Percentiles rank a stretch among this genome's conserved stretches.
phyloP scores from a whole-genome alignment of 2,797 vertebrate genomes.

The Mormyrus proboscirostris region DNA sequence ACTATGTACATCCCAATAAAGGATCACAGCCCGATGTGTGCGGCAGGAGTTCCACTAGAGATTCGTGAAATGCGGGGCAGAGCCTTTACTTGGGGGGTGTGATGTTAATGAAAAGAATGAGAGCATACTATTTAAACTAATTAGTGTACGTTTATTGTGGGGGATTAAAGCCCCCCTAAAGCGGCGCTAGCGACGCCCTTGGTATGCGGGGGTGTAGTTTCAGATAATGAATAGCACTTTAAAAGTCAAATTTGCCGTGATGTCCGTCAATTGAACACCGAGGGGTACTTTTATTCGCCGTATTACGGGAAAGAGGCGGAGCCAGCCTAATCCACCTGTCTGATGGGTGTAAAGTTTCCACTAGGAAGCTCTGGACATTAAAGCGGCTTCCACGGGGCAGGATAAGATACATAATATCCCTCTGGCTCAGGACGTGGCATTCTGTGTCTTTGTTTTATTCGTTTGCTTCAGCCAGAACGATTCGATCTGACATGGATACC shows the following conservation, averaged over 20 bases:
- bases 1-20: background rate
- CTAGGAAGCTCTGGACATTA: background rate
- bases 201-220: background rate
- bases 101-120: background rate
- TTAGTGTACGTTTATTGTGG: background rate
- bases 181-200: background rate
- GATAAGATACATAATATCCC: background rate
- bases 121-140: background rate
- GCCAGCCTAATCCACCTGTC: background rate
- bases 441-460: background rate
- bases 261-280: background rate
- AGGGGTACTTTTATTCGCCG: background rate
- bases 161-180: background rate
- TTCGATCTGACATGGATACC: background rate
- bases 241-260: background rate
- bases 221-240: background rate
- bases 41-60: background rate
- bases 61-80: background rate
- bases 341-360: background rate
- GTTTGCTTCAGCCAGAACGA: background rate
- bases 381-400: background rate
- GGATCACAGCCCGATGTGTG: background rate
- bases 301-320: background rate
- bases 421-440: background rate
- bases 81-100: background rate